Base-by-base conservation (phyloP, 2,888 invertebrate species). In the Microctonus aethiopoides region DNA sequence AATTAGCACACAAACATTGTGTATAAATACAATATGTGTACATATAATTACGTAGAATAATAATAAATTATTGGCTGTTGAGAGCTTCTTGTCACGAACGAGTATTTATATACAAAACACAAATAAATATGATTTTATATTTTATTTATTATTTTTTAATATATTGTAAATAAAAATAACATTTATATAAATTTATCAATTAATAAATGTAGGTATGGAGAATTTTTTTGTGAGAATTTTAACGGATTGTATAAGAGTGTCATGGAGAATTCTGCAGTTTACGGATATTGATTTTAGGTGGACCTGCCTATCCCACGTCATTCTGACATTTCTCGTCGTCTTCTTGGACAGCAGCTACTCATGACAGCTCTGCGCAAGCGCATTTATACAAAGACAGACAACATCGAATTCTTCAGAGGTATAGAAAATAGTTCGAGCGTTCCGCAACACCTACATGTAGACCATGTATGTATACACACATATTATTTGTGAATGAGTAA, bases 251-350 rank as follows among this genome's bases (percentile, higher is more conserved):
- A 9, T n/a, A 5, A 46, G 46, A 46, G 7, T 46, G 34, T 29
- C 32, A 26, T n/a, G 29, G 26, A 10, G 56, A 34, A 26, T 34
- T 32, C 32, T 79, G 80, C 80, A 82, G 82, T 81, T 81, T 77
- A 80, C 77, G 76, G 80, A 82, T 85, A 85, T 86, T 84, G 86
- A 86, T 85, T 84, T 84, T 84, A 83, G 84, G 82, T 83, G 84
- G 84, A 84, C 84, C 7, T 82, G 80, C 59, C 74, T 83, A 83
- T 84, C 82, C 81, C 83, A 46, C 46, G 82, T 85, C 85, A 85
- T 83, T 80, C 80, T 65, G 66, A 80, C 79, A 80, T 79, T 82
- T 84, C 83, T 85, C 83, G 80, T 85, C 84, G 83, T 82, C 78
- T 79, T 80, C 26, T 79, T 83, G 82, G 84, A 83, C 84, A 81